These are phyloP conservation scores for Acrobasis consociella DNA, from an alignment of 2,888 invertebrate species.

Conservation along the genomic window DNA sequence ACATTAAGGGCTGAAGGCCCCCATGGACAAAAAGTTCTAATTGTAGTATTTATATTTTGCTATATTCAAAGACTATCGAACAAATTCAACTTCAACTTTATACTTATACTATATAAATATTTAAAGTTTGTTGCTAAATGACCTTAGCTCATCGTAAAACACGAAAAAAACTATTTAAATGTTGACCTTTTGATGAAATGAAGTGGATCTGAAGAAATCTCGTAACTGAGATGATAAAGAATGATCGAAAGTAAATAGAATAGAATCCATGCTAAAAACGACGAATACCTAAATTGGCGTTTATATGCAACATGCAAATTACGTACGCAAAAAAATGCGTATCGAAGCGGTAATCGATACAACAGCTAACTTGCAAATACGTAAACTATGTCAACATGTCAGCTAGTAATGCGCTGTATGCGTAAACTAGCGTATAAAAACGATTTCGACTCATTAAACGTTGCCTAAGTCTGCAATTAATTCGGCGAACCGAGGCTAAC, in stretches of 20 bases:
- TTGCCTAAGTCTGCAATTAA: slow-evolving; percentile 11
- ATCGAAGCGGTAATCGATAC: slow-evolving; percentile 2
- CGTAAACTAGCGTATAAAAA: neutral
- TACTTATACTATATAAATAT: too few relatives aligned
- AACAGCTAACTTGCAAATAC: slow-evolving; percentile 3
- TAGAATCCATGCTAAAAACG: neutral
- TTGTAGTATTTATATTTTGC: too few relatives aligned
- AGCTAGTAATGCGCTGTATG: too few relatives aligned
- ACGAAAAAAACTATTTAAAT: too few relatives aligned
- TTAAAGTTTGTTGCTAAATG: too few relatives aligned
- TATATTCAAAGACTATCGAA: too few relatives aligned
- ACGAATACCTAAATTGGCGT: neutral
- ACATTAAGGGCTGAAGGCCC: too few relatives aligned
- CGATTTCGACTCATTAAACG: slow-evolving; percentile 3
- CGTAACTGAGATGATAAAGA: neutral
- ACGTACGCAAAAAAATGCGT: slow-evolving; percentile 1
- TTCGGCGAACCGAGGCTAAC: slow-evolving; percentile 3
- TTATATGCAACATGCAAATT: neutral
- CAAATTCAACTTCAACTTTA: too few relatives aligned
- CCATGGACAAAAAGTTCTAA: too few relatives aligned
- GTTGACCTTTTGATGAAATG: neutral
- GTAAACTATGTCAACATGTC: neutral
- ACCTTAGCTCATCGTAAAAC: too few relatives aligned
- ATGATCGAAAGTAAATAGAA: neutral
- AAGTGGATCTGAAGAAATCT: neutral